A percentile compares a stretch with the other conserved stretches of the same genome.
phyloP scores from a whole-genome alignment of 2,113 vertebrate genomes.

The Ivindomyrus marchei region DNA sequence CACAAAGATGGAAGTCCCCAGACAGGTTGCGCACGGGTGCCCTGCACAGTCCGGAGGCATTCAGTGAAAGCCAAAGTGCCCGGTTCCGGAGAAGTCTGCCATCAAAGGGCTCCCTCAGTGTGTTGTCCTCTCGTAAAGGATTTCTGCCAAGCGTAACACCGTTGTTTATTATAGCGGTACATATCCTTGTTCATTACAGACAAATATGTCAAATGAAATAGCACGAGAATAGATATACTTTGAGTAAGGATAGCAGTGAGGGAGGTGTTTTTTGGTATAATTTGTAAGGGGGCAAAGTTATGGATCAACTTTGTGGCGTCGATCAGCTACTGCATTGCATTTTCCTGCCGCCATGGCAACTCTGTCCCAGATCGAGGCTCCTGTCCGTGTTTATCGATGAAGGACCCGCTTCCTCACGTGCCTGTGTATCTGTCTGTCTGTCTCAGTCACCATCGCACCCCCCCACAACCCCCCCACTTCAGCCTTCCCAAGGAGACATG shows the following conservation, averaged over 20 bases:
- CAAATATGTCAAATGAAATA: not conserved
- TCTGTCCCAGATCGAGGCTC: not conserved
- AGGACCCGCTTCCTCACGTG: slow-evolving; percentile 36
- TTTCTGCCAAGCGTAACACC: not conserved
- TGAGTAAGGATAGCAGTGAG: slow-evolving; percentile 15
- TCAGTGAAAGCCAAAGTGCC: not conserved
- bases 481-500: slow-evolving; percentile 46
- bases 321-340: slow-evolving; percentile 26
- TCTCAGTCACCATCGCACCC: slow-evolving; percentile 66
- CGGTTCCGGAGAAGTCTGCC: not conserved
- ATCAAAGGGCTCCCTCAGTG: not conserved
- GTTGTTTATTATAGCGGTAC: not conserved
- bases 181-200: not conserved
- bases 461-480: slow-evolving; percentile 15
- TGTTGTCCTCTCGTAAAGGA: not conserved
- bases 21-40: not conserved
- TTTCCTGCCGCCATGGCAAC: not conserved
- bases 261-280: slow-evolving; percentile 26
- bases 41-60: not conserved
- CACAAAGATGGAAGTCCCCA: not conserved
- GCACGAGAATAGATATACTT: not conserved
- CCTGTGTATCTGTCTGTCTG: slow-evolving; percentile 41
- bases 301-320: slow-evolving; percentile 67
- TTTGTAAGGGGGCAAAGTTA: slow-evolving; percentile 46
- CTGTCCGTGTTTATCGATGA: slow-evolving; percentile 33